phyloP scores from a whole-genome alignment of 2,888 invertebrate genomes.

The Heliconius erato region DNA sequence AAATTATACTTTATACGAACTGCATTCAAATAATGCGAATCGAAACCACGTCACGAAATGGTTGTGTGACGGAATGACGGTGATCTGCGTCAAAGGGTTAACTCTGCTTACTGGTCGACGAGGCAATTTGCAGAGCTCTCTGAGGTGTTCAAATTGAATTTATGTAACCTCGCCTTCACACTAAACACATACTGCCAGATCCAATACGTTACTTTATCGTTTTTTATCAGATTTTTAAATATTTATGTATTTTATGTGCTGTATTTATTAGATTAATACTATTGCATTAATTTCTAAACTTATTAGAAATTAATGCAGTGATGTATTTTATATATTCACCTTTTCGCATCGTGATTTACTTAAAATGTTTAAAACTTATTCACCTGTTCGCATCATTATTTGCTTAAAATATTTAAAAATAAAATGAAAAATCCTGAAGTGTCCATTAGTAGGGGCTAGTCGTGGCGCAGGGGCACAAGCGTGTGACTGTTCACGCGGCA shows the following conservation, averaged over 20 bases:
- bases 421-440: not conserved
- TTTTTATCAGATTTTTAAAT: not conserved
- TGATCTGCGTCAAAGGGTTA: conserved; percentile 74
- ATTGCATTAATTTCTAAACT: not conserved
- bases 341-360: too few species aligned
- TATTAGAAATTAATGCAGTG: not conserved
- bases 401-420: not conserved
- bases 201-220: not conserved
- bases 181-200: conserved; percentile 52
- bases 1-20: conserved; percentile 27
- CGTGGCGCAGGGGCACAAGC: too few species aligned
- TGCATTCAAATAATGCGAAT: conserved; percentile 56
- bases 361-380: too few species aligned
- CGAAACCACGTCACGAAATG: conserved; percentile 59
- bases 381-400: not conserved
- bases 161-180: conserved; percentile 72
- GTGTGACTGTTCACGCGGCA: too few species aligned
- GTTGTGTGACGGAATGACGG: conserved; percentile 66
- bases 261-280: not conserved
- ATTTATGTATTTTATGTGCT: not conserved
- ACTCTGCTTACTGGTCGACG: conserved; percentile 66
- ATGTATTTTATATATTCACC: not conserved
- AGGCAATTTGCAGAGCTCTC: conserved; percentile 77
- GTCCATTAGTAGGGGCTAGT: too few species aligned
- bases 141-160: conserved; percentile 80